Conservation (phyloP, 2,797 vertebrate species). For the Etheostoma nigrum region DNA sequence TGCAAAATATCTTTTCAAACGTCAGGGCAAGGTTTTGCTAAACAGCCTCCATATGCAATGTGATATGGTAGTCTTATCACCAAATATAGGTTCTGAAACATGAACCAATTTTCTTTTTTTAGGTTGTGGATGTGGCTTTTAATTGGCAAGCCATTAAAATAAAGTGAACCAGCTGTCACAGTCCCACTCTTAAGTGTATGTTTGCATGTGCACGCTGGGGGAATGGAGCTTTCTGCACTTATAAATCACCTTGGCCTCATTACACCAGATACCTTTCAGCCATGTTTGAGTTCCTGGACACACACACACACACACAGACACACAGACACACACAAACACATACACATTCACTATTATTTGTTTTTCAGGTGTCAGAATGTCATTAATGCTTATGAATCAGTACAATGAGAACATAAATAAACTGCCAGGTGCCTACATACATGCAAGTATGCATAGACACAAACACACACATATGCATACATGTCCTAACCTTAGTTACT, state of each 20-base stretch:
- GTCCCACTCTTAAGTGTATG: constrained; percentile 11
- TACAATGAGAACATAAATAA: background rate
- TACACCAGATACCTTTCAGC: constrained; percentile 56
- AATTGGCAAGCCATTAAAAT: constrained; percentile 37
- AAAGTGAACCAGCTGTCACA: constrained; percentile 54
- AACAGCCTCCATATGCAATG: background rate
- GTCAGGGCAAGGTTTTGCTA: constrained; percentile 1
- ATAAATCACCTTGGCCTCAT: constrained; percentile 78
- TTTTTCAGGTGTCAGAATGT: background rate
- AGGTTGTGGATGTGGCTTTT: constrained; percentile 28
- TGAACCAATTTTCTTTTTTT: constrained; percentile 31
- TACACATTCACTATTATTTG: background rate
- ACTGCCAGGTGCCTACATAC: background rate
- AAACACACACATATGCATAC: background rate
- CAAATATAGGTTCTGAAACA: constrained; percentile 33
- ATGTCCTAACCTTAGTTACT: constrained; percentile 28
- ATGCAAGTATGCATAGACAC: background rate
- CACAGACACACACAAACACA: background rate
- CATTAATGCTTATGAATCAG: constrained; percentile 13
- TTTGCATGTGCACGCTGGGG: constrained; percentile 33
- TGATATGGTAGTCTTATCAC: constrained; percentile 1
- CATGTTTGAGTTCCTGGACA: constrained; percentile 26
- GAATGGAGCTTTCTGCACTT: constrained; percentile 55
- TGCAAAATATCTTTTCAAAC: background rate
- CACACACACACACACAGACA: background rate